Conservation (phyloP, 2,797 vertebrate species). For the Lateolabrax maculatus region DNA sequence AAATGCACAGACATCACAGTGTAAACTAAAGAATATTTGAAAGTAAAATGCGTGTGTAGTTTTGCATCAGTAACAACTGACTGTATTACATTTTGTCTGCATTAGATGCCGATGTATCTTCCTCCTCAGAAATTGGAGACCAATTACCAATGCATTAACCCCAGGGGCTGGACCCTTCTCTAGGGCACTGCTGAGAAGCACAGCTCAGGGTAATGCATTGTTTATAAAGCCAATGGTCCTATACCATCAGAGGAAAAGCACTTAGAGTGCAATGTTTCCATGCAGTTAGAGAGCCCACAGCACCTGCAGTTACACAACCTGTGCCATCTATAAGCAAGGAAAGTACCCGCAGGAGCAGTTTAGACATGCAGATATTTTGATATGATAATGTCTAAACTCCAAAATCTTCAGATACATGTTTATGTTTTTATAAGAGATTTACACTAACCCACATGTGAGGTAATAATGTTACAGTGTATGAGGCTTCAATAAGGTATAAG, state of each 20-base stretch:
- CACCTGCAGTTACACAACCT: neutral
- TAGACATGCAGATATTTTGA: constrained; percentile 1
- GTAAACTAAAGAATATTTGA: neutral
- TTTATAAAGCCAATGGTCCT: constrained; percentile 27
- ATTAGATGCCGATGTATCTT: constrained; percentile 23
- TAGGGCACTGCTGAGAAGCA: constrained; percentile 4
- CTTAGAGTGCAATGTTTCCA: constrained; percentile 20
- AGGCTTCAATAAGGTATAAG: neutral
- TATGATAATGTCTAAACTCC: neutral
- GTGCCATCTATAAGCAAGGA: neutral
- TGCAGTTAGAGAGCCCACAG: constrained; percentile 16
- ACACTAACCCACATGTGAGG: neutral
- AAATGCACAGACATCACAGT: neutral
- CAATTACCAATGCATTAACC: constrained; percentile 49
- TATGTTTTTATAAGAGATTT: neutral
- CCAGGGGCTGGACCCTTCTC: neutral
- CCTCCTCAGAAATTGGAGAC: constrained; percentile 37
- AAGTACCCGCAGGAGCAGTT: neutral
- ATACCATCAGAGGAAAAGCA: constrained; percentile 24
- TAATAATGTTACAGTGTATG: too few relatives aligned
- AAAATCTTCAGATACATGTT: neutral
- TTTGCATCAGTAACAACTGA: neutral
- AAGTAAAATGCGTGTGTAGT: neutral
- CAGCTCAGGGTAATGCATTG: constrained; percentile 48
- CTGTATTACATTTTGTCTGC: constrained; percentile 13